Evolutionary conservation across 2,797 vertebrate species (phyloP).

Genomic region (Cynodonichthys magdalenae): DNA sequence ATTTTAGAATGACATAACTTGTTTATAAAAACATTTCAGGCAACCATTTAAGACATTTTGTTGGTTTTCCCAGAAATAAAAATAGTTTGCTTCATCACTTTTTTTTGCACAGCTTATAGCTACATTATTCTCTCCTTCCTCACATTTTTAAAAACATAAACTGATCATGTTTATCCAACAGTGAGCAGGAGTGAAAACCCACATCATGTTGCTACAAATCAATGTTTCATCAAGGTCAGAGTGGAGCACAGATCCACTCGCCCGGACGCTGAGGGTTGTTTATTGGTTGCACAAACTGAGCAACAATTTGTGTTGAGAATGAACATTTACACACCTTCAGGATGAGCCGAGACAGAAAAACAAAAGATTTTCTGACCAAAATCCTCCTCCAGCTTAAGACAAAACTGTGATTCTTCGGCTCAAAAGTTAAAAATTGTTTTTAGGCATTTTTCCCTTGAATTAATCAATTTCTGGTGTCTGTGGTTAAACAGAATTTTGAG

Average conservation of each 20-base stretch:
- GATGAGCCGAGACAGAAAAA: background rate
- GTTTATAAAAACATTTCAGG: no score
- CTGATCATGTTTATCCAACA: background rate
- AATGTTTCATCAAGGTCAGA: constrained; percentile 11
- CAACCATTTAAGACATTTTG: no score
- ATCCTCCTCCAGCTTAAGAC: background rate
- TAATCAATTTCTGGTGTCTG: background rate
- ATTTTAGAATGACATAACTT: no score
- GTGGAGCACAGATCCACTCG: background rate
- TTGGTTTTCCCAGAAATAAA: no score
- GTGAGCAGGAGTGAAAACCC: background rate
- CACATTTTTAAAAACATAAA: no score
- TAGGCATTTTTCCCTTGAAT: background rate
- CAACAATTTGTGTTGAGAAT: background rate
- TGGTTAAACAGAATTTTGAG: no score
- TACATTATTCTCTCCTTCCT: no score
- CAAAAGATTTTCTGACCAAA: background rate
- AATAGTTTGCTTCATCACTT: no score
- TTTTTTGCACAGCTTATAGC: no score
- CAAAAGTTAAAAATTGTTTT: no score
- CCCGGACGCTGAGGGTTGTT: background rate
- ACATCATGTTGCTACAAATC: background rate
- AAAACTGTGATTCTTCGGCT: background rate
- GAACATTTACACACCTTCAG: background rate
- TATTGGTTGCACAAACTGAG: no score